phyloP scores from a whole-genome alignment of 2,113 vertebrate genomes.

The Hemiprocne comata region DNA sequence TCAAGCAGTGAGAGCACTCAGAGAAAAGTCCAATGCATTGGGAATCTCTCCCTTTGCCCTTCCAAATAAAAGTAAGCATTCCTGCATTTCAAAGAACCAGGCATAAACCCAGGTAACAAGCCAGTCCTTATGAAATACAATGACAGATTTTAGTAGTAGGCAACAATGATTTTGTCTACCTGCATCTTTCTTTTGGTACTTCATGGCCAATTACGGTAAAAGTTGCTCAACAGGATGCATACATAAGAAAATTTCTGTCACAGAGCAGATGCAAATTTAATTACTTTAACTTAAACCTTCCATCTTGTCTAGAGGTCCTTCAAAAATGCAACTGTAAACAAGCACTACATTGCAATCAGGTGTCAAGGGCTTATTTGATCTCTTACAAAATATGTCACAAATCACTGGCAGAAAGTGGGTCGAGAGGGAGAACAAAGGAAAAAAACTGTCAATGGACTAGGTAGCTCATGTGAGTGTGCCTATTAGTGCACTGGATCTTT shows the following conservation, averaged over 20 bases:
- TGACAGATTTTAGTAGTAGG: constrained; percentile 65
- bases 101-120: constrained; percentile 18
- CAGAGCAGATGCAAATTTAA: constrained; percentile 95
- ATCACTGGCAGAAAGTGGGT: constrained; percentile 90
- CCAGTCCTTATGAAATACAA: constrained; percentile 37
- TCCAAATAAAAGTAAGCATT: background rate
- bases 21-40: background rate
- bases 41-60: background rate
- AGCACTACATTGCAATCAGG: constrained; percentile 90
- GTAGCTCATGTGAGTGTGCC: constrained; percentile 85
- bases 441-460: constrained; percentile 87
- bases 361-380: constrained; percentile 95
- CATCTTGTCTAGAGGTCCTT: constrained; percentile 86
- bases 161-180: constrained; percentile 68
- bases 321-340: constrained; percentile 92
- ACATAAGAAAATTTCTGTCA: constrained; percentile 86
- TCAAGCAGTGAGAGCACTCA: background rate
- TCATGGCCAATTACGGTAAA: constrained; percentile 72
- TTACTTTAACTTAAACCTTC: constrained; percentile 90
- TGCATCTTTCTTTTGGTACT: constrained; percentile 64
- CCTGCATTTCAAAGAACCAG: background rate
- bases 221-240: constrained; percentile 75
- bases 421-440: constrained; percentile 88
- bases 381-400: constrained; percentile 91
- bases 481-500: constrained; percentile 83